Evolutionary conservation across 1,140 invertebrate genomes (phyloP).

Genomic region (Papilio dardanus): DNA sequence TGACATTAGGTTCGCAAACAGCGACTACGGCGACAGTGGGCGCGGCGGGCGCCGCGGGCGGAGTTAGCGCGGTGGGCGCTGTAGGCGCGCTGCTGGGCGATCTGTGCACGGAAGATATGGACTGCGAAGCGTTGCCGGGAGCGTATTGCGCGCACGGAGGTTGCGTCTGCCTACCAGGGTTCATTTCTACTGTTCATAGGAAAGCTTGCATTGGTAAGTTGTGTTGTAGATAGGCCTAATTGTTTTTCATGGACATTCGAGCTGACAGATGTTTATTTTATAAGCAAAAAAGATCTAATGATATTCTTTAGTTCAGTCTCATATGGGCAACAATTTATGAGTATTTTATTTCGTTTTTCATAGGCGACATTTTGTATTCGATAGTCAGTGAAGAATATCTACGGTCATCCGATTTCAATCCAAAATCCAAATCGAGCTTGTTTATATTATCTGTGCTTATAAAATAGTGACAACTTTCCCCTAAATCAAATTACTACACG

Average conservation of each 20-base stretch:
- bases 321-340: not conserved
- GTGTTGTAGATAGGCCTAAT: not conserved
- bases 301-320: not conserved
- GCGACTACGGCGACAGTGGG: constrained; percentile 86
- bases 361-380: not conserved
- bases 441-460: not conserved
- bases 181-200: constrained; percentile 86
- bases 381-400: not conserved
- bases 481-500: too few relatives aligned
- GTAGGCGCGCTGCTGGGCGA: constrained; percentile 89
- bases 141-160: constrained; percentile 87
- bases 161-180: constrained; percentile 88
- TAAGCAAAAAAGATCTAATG: too few relatives aligned
- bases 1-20: constrained; percentile 61
- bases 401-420: not conserved
- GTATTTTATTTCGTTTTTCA: not conserved
- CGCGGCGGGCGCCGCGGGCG: constrained; percentile 86
- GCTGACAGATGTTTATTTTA: too few relatives aligned
- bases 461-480: too few relatives aligned
- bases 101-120: constrained; percentile 87
- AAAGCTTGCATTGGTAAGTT: constrained; percentile 88
- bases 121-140: constrained; percentile 87
- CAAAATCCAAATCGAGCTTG: not conserved
- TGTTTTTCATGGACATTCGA: not conserved
- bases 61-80: constrained; percentile 86